Percentiles rank a stretch among this genome's conserved stretches.
These are phyloP conservation scores for Lucinisca nassula DNA, from an alignment of 2,888 invertebrate genomes.

Conservation along the genomic window DNA sequence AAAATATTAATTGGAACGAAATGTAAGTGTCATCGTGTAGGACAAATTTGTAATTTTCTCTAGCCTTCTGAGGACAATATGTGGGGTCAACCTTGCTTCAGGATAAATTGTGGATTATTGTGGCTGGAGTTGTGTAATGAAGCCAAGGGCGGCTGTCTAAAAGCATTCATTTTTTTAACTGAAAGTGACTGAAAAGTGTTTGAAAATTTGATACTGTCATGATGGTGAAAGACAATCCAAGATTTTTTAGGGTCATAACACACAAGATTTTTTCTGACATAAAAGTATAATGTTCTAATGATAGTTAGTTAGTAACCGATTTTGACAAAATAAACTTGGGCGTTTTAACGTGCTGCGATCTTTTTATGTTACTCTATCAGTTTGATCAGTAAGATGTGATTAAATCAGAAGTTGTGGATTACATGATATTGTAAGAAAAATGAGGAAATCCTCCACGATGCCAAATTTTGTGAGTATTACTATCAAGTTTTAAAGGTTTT, in stretches of 20 bases:
- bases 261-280: too few relatives aligned
- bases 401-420: background rate
- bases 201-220: background rate
- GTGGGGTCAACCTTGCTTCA: background rate
- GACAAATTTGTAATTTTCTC: background rate
- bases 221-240: background rate
- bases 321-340: too few relatives aligned
- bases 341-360: too few relatives aligned
- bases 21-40: background rate
- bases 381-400: too few relatives aligned
- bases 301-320: too few relatives aligned
- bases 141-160: background rate
- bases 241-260: background rate
- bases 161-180: background rate
- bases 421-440: background rate
- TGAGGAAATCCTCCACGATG: background rate
- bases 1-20: background rate
- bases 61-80: background rate
- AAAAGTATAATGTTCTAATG: too few relatives aligned
- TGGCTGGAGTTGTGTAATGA: background rate
- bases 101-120: background rate
- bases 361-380: too few relatives aligned
- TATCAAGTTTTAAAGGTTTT: too few relatives aligned
- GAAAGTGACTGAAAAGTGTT: background rate
- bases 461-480: too few relatives aligned